Evolutionary conservation across 2,113 vertebrate genomes (phyloP), one percentile per base, ranked within the genome.

Genomic region (Arvicanthis niloticus): DNA sequence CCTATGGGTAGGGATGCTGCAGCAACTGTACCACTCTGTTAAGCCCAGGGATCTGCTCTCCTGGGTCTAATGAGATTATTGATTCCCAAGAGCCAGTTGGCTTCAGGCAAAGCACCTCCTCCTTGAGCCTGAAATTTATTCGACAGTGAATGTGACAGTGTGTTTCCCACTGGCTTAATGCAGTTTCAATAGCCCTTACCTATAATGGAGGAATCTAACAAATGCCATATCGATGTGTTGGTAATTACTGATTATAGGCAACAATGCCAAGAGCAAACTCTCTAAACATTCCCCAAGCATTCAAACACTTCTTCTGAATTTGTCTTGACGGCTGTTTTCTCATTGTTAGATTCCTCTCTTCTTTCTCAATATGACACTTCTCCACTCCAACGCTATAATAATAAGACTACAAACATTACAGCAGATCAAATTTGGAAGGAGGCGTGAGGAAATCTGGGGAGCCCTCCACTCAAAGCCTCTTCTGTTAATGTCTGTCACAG

Each of bases 401-500:
- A 94, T 77, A 88, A 95, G 67, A 95, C 96, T 90, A 37, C 92
- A 96, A 94, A 94, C 89, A 91, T 88, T 37, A 5, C 65, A 91
- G 67, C 85, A 60, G 78, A 94, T 94, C 80, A 78, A 70, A 90
- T 82, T 75, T 73, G 73, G 93, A 96, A 58, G 45, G 68, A 97
- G 90, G 85, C 1, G 75, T 93, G 95, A 96, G 96, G 93, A 96
- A 96, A 93, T 93, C 96, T 80, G 68, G 75, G 80, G 75, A 94
- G 45, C 45, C 91, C 96, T 97, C 92, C 89, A 87, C 84, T 91
- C 8, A 40, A 93, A 96, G 48, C 88, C 72, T 96, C 95, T 94
- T 95, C 91, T 96, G 70, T 65, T 96, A 72, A 62, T 56, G 80
- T 94, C 97, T 94, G 70, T 96, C 96, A 96, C 72, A 93, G 96